Conservation (phyloP, 1,140 invertebrate genomes). For the Gerris buenoi region DNA sequence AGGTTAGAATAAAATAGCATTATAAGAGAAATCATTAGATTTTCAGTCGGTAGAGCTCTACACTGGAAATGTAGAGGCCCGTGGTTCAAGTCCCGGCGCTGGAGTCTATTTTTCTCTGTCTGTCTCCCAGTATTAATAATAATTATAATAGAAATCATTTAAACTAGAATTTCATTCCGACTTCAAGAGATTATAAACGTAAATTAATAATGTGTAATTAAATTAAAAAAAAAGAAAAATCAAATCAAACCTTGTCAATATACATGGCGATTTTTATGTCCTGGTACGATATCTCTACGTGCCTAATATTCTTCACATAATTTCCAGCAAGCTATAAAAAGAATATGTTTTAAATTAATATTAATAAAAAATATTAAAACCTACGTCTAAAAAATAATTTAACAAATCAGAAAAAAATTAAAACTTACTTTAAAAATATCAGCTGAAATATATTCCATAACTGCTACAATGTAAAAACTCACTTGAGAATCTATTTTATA, state of each 20-base stretch:
- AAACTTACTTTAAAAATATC: constrained; percentile 73
- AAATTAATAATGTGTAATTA: too few relatives aligned
- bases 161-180: too few relatives aligned
- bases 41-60: too few relatives aligned
- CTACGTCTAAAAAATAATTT: constrained; percentile 67
- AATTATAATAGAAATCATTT: too few relatives aligned
- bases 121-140: too few relatives aligned
- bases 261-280: constrained; percentile 95
- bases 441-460: constrained; percentile 86
- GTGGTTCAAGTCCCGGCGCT: too few relatives aligned
- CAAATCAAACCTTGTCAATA: constrained; percentile 71
- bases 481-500: constrained; percentile 88
- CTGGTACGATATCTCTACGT: constrained; percentile 76
- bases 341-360: constrained; percentile 1
- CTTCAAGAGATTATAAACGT: too few relatives aligned
- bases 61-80: too few relatives aligned
- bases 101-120: too few relatives aligned
- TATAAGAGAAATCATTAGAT: too few relatives aligned
- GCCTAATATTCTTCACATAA: constrained; percentile 90
- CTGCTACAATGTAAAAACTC: constrained; percentile 77
- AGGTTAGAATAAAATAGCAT: too few relatives aligned
- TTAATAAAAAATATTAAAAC: constrained; percentile 10
- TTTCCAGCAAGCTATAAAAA: constrained; percentile 67
- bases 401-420: constrained; percentile 5
- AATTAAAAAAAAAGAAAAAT: not conserved